Base-by-base conservation (phyloP, 2,797 vertebrate species). In the Mormyrops attenuatus region DNA sequence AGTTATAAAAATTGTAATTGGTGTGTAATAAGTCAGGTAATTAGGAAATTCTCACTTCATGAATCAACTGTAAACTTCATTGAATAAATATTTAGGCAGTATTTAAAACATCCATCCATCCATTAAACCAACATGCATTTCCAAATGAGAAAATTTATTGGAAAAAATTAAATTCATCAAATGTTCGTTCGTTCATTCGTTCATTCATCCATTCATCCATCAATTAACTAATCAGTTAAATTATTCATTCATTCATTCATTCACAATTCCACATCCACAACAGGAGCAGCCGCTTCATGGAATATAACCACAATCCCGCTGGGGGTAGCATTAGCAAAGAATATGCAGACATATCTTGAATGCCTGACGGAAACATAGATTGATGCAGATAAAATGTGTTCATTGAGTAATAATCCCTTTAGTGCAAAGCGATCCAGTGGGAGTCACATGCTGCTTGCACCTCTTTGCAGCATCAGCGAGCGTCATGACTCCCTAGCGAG, bases 371-470 rank as follows among this genome's bases (percentile, higher is more conserved):
- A 63, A 88, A 49, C 57, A 63, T n/a, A 26, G 55, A 66, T 66
- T 87, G 26, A 57, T 86, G 82, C n/a, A 85, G 44, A 85, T 22
- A 66, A 69, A 66, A 88, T 53, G 38, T 69, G 60, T 88, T 63
- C 60, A 88, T 47, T 69, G 41, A 22, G 13, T 47, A 26, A 20
- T 47, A 26, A 47, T 47, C 11, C 57, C 38, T 49, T 66, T 66
- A 20, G 41, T 38, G n/a, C n/a, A 66, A 49, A 38, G 41, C 0
- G 1, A 20, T 22, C n/a, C 22, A 22, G 55, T 49, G 87, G 60
- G 1, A 63, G 7, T 49, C 0, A 5, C 17, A 15, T 38, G 53
- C 41, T 53, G 4, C 52, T 44, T 47, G 41, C 26, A 13, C 57
- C 20, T 57, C 3, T 88, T 47, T 49, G 3, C 60, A 49, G 15